A percentile compares a stretch with the other conserved stretches of the same genome.
Evolutionary conservation across 2,888 invertebrate genomes (phyloP).

Genomic region (Syrphus vitripennis): DNA sequence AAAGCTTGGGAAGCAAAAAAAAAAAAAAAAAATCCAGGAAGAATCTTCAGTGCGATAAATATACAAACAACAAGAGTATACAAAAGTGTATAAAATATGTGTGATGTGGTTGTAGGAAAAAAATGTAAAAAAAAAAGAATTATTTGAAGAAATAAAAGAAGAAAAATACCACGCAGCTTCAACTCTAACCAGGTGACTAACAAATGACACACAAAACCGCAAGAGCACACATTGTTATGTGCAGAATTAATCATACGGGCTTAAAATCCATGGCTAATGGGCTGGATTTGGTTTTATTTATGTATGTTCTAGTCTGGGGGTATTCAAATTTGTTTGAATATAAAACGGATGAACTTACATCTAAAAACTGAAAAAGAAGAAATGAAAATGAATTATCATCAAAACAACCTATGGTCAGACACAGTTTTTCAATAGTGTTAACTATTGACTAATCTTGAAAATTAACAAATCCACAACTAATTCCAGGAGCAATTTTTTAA

Average conservation of each 20-base stretch:
- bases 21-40: conserved; percentile 24
- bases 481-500: too few relatives aligned
- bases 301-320: neutral
- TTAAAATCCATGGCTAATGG: neutral
- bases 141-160: neutral
- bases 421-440: too few relatives aligned
- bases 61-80: neutral
- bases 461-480: too few relatives aligned
- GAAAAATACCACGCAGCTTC: neutral
- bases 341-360: too few relatives aligned
- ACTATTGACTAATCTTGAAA: too few relatives aligned
- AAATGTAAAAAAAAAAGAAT: neutral
- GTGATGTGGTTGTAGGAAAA: conserved; percentile 10
- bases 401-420: too few relatives aligned
- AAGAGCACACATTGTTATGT: neutral
- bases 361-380: too few relatives aligned
- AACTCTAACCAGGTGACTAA: conserved; percentile 2
- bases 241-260: neutral
- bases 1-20: neutral
- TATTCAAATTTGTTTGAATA: too few relatives aligned
- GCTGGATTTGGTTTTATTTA: neutral
- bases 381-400: too few relatives aligned
- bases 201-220: neutral
- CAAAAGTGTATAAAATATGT: neutral
- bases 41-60: neutral